Evolutionary conservation across 2,888 invertebrate species (phyloP).

Genomic region (Agrochola circellaris): DNA sequence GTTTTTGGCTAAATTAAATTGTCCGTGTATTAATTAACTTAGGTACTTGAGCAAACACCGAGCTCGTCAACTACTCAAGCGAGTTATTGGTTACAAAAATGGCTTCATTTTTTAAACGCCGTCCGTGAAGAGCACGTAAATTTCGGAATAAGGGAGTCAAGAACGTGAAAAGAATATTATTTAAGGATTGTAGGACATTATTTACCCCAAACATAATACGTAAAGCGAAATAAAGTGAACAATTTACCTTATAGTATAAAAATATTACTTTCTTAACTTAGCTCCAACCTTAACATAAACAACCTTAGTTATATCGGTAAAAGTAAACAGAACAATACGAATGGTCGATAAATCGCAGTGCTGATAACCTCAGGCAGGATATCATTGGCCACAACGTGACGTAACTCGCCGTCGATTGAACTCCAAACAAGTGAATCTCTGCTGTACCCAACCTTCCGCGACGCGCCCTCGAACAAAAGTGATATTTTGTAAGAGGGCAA

Average conservation of each 20-base stretch:
- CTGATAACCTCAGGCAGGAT: slow-evolving; percentile 37
- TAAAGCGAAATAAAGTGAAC: slow-evolving; percentile 24
- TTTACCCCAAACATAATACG: slow-evolving; percentile 25
- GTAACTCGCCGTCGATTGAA: slow-evolving; percentile 61
- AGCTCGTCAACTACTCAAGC: slow-evolving; percentile 66
- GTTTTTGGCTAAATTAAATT: slow-evolving; percentile 80
- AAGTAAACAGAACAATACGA: slow-evolving; percentile 20
- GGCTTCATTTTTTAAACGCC: slow-evolving; percentile 68
- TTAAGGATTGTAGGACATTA: slow-evolving; percentile 27
- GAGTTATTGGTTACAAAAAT: slow-evolving; percentile 74
- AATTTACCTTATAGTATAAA: slow-evolving; percentile 23
- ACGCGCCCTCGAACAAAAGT: slow-evolving; percentile 66
- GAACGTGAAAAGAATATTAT: slow-evolving; percentile 55
- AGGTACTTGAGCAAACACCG: slow-evolving; percentile 77
- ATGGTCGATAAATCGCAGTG: slow-evolving; percentile 40
- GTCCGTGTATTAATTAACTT: slow-evolving; percentile 80
- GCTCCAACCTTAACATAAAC: slow-evolving; percentile 9
- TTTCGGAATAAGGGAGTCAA: slow-evolving; percentile 57
- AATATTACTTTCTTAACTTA: slow-evolving; percentile 39
- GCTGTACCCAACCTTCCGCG: slow-evolving; percentile 50
- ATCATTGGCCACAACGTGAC: slow-evolving; percentile 46
- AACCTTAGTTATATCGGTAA: slow-evolving; percentile 27
- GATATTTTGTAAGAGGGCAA: slow-evolving; percentile 67
- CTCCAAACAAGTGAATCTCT: slow-evolving; percentile 59
- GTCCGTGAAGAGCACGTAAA: slow-evolving; percentile 55